Conservation (phyloP, 2,113 vertebrate genomes). For the Polypterus senegalus region DNA sequence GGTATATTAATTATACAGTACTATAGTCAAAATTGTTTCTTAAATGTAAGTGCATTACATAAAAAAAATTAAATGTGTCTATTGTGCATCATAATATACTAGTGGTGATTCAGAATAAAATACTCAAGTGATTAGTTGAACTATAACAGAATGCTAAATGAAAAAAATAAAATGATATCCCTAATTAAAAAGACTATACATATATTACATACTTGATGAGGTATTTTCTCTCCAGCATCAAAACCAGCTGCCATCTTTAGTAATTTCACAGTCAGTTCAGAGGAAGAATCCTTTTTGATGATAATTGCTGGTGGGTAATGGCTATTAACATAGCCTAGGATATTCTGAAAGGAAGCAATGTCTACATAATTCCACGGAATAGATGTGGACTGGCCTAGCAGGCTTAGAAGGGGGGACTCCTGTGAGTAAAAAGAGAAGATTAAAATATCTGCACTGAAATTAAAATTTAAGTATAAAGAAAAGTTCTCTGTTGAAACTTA, state of each 20-base stretch:
- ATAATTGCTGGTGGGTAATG: slow-evolving; percentile 78
- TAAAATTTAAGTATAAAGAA: too few relatives aligned
- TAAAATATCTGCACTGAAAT: too few relatives aligned
- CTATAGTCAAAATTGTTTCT: too few relatives aligned
- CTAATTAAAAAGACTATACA: too few relatives aligned
- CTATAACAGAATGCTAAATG: too few relatives aligned
- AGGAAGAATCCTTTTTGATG: slow-evolving; percentile 57
- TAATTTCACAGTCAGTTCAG: slow-evolving; percentile 66
- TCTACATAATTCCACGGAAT: slow-evolving; percentile 87
- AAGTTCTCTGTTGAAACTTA: slow-evolving; percentile 28
- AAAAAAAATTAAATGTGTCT: too few relatives aligned
- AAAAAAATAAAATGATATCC: too few relatives aligned
- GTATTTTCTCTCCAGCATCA: slow-evolving; percentile 42
- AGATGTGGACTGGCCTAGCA: slow-evolving; percentile 76
- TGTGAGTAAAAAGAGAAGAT: slow-evolving; percentile 28
- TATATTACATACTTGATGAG: slow-evolving; percentile 60
- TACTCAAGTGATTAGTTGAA: too few relatives aligned
- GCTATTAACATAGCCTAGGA: slow-evolving; percentile 73
- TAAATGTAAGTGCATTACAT: too few relatives aligned
- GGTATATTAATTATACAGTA: too few relatives aligned
- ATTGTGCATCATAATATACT: too few relatives aligned
- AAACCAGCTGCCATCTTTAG: slow-evolving; percentile 81
- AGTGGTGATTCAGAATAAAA: too few relatives aligned
- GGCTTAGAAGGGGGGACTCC: slow-evolving; percentile 73
- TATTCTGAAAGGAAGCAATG: slow-evolving; percentile 68